Conservation (phyloP, 2,888 invertebrate genomes). For the Patella caerulea region DNA sequence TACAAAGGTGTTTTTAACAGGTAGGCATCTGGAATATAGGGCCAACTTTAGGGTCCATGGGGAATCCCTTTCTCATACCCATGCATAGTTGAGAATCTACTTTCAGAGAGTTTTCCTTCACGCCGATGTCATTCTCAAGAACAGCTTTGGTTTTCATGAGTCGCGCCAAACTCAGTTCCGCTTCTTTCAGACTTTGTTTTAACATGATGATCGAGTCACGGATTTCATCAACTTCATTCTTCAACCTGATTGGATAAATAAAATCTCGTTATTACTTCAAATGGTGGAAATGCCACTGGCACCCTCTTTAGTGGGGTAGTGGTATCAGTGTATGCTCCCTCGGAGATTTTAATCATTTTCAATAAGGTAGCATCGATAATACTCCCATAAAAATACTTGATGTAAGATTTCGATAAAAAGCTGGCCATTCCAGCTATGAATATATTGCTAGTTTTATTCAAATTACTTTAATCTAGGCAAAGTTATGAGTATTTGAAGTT, state of each 20-base stretch:
- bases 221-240: slow-evolving; percentile 87
- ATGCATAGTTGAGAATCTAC: slow-evolving; percentile 94
- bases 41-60: slow-evolving; percentile 73
- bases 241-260: slow-evolving; percentile 74
- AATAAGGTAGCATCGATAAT: too few relatives aligned
- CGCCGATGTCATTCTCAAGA: slow-evolving; percentile 86
- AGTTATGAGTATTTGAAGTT: too few relatives aligned
- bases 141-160: slow-evolving; percentile 85
- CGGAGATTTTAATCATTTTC: too few relatives aligned
- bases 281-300: slow-evolving; percentile 67
- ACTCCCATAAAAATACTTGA: too few relatives aligned
- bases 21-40: slow-evolving; percentile 67
- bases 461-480: too few relatives aligned
- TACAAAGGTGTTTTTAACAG: slow-evolving; percentile 29
- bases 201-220: slow-evolving; percentile 85
- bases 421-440: too few relatives aligned
- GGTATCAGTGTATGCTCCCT: too few relatives aligned
- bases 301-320: too few relatives aligned
- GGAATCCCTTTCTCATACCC: slow-evolving; percentile 90
- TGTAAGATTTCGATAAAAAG: too few relatives aligned
- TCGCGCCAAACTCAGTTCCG: slow-evolving; percentile 66
- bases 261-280: too few relatives aligned
- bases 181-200: slow-evolving; percentile 81
- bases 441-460: too few relatives aligned
- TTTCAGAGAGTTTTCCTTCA: slow-evolving; percentile 89